Evolutionary conservation across 2,888 invertebrate genomes (phyloP).

Genomic region (Drosophila longiperda): DNA sequence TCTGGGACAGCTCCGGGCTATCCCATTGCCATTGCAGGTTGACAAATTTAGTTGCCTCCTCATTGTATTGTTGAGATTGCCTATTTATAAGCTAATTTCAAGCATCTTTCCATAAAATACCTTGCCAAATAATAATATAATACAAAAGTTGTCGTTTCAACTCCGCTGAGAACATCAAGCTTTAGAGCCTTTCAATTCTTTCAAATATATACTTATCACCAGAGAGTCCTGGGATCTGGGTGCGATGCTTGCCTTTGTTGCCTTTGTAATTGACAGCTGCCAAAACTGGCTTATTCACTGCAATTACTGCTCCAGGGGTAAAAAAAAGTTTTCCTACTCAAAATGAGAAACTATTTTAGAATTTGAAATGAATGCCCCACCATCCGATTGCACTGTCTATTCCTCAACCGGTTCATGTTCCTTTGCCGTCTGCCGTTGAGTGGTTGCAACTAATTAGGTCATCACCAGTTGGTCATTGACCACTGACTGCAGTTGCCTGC

Average conservation of each 20-base stretch:
- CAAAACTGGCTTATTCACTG: conserved; percentile 5
- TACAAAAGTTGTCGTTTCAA: conserved; percentile 48
- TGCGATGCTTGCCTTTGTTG: not conserved
- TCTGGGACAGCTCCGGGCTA: not conserved
- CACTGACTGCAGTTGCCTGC: conserved; percentile 57
- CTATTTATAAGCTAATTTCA: conserved; percentile 77
- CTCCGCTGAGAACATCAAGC: conserved; percentile 39
- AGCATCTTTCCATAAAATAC: conserved; percentile 48
- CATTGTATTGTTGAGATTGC: conserved; percentile 56
- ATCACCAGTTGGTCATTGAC: conserved; percentile 67
- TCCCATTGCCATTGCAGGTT: conserved; percentile 15
- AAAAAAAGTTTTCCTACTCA: conserved; percentile 20
- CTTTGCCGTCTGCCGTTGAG: conserved; percentile 10
- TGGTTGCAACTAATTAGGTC: conserved; percentile 63
- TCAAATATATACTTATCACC: not conserved
- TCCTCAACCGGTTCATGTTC: not conserved
- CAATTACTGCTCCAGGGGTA: conserved; percentile 13
- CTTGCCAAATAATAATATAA: conserved; percentile 36
- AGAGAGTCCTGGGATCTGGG: not conserved
- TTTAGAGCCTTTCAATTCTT: conserved; percentile 45
- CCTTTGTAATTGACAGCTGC: conserved; percentile 40
- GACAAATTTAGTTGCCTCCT: conserved; percentile 37
- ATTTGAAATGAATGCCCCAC: conserved; percentile 61
- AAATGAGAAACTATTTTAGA: conserved; percentile 53
- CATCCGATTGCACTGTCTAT: conserved; percentile 11